A percentile compares a stretch with the other conserved stretches of the same genome.
Conservation (phyloP, 2,113 vertebrate genomes). For the Anarrhichthys ocellatus region DNA sequence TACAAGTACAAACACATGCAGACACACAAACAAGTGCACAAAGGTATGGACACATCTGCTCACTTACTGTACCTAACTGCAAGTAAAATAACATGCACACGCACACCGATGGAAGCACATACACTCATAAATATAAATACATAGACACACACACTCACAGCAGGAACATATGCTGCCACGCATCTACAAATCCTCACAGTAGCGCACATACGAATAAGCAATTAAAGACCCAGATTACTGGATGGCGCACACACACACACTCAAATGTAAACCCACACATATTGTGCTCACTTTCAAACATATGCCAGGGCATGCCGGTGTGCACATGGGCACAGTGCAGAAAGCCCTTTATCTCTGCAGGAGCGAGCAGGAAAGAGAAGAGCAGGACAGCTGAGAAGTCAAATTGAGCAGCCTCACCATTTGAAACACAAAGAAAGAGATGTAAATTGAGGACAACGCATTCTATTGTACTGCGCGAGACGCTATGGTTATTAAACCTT, state of each 20-base stretch:
- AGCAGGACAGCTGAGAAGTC: slow-evolving; percentile 65
- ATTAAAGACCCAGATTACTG: slow-evolving; percentile 79
- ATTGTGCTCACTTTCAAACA: slow-evolving; percentile 74
- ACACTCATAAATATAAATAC: slow-evolving; percentile 64
- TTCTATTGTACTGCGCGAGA: slow-evolving; percentile 38
- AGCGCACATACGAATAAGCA: slow-evolving; percentile 72
- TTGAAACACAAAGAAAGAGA: slow-evolving; percentile 46
- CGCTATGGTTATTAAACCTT: slow-evolving; percentile 37
- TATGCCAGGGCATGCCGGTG: slow-evolving; percentile 72
- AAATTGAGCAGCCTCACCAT: slow-evolving; percentile 55
- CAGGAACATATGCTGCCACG: slow-evolving; percentile 79
- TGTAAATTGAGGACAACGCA: slow-evolving; percentile 57
- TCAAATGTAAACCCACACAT: slow-evolving; percentile 72
- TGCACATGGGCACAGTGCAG: slow-evolving; percentile 64
- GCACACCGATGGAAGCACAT: slow-evolving; percentile 41
- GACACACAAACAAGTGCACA: slow-evolving; percentile 24
- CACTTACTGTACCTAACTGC: slow-evolving; percentile 63
- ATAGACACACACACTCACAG: slow-evolving; percentile 71
- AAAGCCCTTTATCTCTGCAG: slow-evolving; percentile 74
- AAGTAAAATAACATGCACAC: slow-evolving; percentile 47
- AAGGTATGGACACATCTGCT: slow-evolving; percentile 64
- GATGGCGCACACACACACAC: slow-evolving; percentile 53
- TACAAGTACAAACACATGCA: slow-evolving; percentile 52
- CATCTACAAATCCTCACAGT: slow-evolving; percentile 79
- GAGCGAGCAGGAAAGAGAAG: slow-evolving; percentile 46